These are phyloP conservation scores for Phengaris alcon DNA, from an alignment of 2,888 invertebrate species.

Conservation along the genomic window DNA sequence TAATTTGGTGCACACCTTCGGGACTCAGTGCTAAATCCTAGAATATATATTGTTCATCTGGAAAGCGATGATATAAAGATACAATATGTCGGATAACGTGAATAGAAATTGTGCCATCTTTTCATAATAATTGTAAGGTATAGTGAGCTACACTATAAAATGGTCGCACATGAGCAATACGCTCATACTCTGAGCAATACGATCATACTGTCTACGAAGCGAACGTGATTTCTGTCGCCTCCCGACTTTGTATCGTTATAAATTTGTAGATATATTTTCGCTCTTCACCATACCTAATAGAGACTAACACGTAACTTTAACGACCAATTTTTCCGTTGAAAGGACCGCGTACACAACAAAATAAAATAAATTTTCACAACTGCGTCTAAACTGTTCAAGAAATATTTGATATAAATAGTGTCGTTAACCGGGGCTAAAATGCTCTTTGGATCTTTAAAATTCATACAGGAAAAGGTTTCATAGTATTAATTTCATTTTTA, in stretches of 20 bases:
- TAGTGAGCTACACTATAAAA: no score
- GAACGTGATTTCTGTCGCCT: constrained; percentile 17
- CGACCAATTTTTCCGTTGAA: constrained; percentile 13
- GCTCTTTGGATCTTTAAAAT: neutral
- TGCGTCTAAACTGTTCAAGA: constrained; percentile 19
- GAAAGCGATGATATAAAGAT: neutral
- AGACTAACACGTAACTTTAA: constrained; percentile 18
- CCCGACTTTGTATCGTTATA: constrained; percentile 1
- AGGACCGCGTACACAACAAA: constrained; percentile 10
- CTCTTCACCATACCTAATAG: neutral
- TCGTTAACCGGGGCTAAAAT: constrained; percentile 3
- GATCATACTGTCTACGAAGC: constrained; percentile 15
- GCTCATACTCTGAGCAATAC: neutral
- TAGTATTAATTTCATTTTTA: neutral
- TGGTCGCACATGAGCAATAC: no score
- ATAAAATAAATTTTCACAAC: constrained; percentile 5
- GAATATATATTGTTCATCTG: no score
- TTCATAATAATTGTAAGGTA: neutral
- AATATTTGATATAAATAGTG: constrained; percentile 24
- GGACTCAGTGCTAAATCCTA: no score
- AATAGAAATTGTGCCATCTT: neutral
- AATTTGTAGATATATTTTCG: constrained; percentile 18
- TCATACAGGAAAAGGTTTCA: neutral
- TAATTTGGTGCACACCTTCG: no score
- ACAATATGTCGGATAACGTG: neutral